Base-by-base conservation (phyloP, 2,797 vertebrate species). In the Enteromius paludinosus region DNA sequence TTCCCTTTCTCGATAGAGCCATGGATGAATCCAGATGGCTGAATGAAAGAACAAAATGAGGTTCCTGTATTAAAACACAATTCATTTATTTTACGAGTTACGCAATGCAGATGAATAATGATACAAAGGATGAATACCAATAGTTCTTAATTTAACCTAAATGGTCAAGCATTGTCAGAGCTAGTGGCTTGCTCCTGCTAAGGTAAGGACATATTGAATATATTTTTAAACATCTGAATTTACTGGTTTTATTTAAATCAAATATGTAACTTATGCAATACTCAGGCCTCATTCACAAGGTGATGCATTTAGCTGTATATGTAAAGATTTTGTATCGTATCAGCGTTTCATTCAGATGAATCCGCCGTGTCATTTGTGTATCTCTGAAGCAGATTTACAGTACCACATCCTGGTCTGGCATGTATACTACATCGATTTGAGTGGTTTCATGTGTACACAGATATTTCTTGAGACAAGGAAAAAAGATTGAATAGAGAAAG, bases 11-110 rank as follows among this genome's bases (percentile, higher is more conserved):
- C 54, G 43, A 45, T 69, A 71, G 66, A 71, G 47, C 80, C 33
- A 3, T 38, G 25, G 33, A 76, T 25, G 30, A 85, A 62, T 23
- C 80, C 38, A 61, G 45, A 56, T 74, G 38, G 17, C 56, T 9
- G 41, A 77, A 73, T 68, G 52, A 56, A 17, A 77, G 33, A 49
- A 72, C 64, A 17, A 84, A 79, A 82, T 84, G 8, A 84, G 82
- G 47, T 83, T 52, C 41, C 18, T 74, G 64, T 59, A 76, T 76
- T 73, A 80, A 80, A 83, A 72, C 17, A 25, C 72, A 56, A 30
- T 82, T 69, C 38, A 69, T 75, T 41, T 62, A 56, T 54, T 54
- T 66, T 65, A 30, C 20, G n/a, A 74, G n/a, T 49, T 33, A 30
- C 33, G 35, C 25, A 54, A n/a, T 45, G 71, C 2, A 2, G 18